A percentile compares a stretch with the other conserved stretches of the same genome.
These are phyloP conservation scores for Motacilla tschutschensis DNA, from an alignment of 2,113 vertebrate genomes.

Conservation along the genomic window DNA sequence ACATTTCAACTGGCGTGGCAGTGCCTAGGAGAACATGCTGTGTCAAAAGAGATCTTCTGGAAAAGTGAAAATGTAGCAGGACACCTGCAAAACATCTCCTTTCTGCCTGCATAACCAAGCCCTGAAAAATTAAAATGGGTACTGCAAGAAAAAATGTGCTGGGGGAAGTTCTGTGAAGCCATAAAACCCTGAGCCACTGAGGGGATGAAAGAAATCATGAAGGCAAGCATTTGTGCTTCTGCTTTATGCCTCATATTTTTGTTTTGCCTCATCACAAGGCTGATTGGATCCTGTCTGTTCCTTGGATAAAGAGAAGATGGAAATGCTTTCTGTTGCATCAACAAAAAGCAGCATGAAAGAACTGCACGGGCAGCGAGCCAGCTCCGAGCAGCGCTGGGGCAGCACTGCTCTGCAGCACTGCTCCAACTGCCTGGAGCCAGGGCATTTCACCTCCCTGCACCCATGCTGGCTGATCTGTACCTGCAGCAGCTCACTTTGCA, in stretches of 20 bases:
- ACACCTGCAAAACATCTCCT: conserved; percentile 36
- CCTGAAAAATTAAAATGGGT: conserved; percentile 7
- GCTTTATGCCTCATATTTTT: background rate
- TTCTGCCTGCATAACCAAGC: background rate
- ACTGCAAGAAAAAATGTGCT: background rate
- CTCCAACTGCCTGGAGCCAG: background rate
- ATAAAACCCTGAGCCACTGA: background rate
- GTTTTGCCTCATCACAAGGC: conserved; percentile 6
- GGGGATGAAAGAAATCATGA: background rate
- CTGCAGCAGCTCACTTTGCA: background rate
- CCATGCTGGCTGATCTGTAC: accelerated
- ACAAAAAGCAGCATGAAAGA: conserved; percentile 28
- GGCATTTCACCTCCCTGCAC: background rate
- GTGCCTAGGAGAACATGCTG: background rate
- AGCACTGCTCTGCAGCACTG: background rate
- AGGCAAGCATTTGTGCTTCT: conserved; percentile 3
- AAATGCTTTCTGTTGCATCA: conserved; percentile 53
- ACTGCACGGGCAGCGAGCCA: conserved; percentile 21
- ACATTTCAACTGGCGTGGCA: background rate
- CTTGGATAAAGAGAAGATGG: conserved; percentile 39
- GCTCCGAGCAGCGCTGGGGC: background rate
- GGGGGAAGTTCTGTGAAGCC: background rate
- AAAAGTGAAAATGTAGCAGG: conserved; percentile 5
- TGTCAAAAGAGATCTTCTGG: conserved; percentile 25
- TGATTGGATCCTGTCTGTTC: conserved; percentile 27